Percentiles rank a stretch among this genome's conserved stretches.
These are phyloP conservation scores for Morone chrysops DNA, from an alignment of 2,113 vertebrate genomes.

Conservation along the genomic window DNA sequence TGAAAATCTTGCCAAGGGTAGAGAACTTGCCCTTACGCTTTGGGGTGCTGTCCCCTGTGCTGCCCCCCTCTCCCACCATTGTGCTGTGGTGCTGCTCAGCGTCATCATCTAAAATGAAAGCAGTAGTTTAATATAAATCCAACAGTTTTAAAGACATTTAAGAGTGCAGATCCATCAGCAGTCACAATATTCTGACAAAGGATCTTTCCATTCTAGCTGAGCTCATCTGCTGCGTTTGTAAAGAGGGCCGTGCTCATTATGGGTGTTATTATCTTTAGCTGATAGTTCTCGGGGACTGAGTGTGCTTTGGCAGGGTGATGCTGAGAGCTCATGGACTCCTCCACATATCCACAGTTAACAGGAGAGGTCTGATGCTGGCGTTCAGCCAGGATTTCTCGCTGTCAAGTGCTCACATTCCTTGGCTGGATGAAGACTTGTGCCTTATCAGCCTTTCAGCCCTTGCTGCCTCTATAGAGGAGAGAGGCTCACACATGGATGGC, in stretches of 20 bases:
- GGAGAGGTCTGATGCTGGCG: slow-evolving; percentile 63
- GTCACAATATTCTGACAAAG: neutral
- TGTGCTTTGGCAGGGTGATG: slow-evolving; percentile 75
- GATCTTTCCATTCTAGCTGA: slow-evolving; percentile 10
- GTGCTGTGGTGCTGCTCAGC: slow-evolving; percentile 87
- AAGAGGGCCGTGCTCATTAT: slow-evolving; percentile 49
- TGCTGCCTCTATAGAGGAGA: slow-evolving; percentile 27
- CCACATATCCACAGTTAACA: slow-evolving; percentile 70
- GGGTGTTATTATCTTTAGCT: slow-evolving; percentile 73
- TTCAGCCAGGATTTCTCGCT: slow-evolving; percentile 62
- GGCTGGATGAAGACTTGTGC: slow-evolving; percentile 60
- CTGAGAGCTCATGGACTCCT: slow-evolving; percentile 70
- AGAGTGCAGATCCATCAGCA: too few relatives aligned
- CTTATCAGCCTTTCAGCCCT: slow-evolving; percentile 72
- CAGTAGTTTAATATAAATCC: neutral
- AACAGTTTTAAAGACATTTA: neutral
- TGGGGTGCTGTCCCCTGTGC: slow-evolving; percentile 88
- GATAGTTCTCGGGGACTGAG: slow-evolving; percentile 64
- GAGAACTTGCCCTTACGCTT: slow-evolving; percentile 98
- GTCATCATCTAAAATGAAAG: slow-evolving; percentile 84
- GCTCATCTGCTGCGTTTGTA: slow-evolving; percentile 30
- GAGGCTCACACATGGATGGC: slow-evolving; percentile 31
- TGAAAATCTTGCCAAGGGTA: slow-evolving; percentile 97
- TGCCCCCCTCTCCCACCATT: slow-evolving; percentile 87
- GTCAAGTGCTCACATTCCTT: slow-evolving; percentile 82